Conservation (phyloP, 2,888 invertebrate genomes). For the Plagodis pulveraria region DNA sequence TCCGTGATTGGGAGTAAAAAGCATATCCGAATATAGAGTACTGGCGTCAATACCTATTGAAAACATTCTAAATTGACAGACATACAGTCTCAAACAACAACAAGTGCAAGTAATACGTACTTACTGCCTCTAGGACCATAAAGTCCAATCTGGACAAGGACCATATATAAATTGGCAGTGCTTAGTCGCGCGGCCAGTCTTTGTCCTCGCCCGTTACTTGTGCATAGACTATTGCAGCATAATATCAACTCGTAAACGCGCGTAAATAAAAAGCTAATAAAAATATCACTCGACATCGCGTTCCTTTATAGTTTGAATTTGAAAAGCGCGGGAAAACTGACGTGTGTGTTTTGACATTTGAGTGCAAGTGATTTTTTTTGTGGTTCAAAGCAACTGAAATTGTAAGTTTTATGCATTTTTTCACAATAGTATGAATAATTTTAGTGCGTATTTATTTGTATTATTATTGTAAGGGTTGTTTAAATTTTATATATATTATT, state of each 20-base stretch:
- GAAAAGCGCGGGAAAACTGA: constrained; percentile 38
- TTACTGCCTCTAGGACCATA: constrained; percentile 13
- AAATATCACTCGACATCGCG: background rate
- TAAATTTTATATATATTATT: no score
- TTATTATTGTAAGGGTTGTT: no score
- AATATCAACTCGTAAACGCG: constrained; percentile 17
- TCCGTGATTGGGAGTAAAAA: no score
- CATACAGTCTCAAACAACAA: constrained; percentile 11
- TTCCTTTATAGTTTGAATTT: constrained; percentile 3
- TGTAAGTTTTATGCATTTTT: constrained; percentile 21
- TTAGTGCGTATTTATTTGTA: no score
- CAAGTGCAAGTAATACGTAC: constrained; percentile 28
- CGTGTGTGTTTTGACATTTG: constrained; percentile 24
- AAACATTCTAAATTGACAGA: constrained; percentile 1
- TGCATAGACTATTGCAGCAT: constrained; percentile 44
- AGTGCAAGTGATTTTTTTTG: constrained; percentile 24
- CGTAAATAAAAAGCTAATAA: constrained; percentile 2
- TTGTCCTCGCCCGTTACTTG: constrained; percentile 45
- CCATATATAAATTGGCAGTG: constrained; percentile 67
- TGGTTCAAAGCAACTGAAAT: constrained; percentile 3
- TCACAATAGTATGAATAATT: background rate
- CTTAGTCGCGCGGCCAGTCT: constrained; percentile 55
- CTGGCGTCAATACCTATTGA: background rate
- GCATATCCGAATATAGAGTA: background rate
- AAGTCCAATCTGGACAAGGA: constrained; percentile 49